Conservation (phyloP, 2,797 vertebrate species). For the Valencia hispanica region DNA sequence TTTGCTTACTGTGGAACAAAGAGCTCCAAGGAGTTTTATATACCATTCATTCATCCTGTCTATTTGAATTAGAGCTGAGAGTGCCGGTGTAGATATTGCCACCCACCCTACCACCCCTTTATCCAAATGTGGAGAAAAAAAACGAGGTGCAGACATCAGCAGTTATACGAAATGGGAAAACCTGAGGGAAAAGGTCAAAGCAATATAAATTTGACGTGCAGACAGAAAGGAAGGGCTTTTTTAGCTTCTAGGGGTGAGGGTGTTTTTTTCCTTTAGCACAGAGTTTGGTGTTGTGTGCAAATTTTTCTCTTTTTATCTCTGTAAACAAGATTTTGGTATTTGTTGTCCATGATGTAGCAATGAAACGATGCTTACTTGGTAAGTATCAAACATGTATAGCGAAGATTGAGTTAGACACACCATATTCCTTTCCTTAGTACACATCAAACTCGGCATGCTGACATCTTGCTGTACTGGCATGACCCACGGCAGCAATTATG, state of each 20-base stretch:
- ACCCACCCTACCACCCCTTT: slow-evolving; percentile 22
- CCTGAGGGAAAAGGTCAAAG: slow-evolving; percentile 71
- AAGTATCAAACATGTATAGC: neutral
- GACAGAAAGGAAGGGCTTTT: slow-evolving; percentile 46
- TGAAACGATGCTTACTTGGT: neutral
- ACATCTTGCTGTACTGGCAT: neutral
- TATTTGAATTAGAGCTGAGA: slow-evolving; percentile 57
- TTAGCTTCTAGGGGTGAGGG: slow-evolving; percentile 38
- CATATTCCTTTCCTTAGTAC: slow-evolving; percentile 4
- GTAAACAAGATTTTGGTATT: neutral
- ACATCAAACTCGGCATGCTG: neutral
- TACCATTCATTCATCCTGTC: slow-evolving; percentile 53
- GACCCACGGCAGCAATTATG: neutral
- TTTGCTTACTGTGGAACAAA: slow-evolving; percentile 21
- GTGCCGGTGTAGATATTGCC: slow-evolving; percentile 48
- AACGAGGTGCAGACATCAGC: slow-evolving; percentile 69
- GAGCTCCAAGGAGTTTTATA: slow-evolving; percentile 44
- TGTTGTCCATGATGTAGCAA: neutral
- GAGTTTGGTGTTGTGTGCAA: slow-evolving; percentile 21
- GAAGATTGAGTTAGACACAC: neutral
- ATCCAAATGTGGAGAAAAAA: slow-evolving; percentile 61
- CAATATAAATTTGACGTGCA: slow-evolving; percentile 69
- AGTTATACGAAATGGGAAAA: slow-evolving; percentile 61
- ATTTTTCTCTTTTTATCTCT: neutral
- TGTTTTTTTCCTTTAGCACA: slow-evolving; percentile 16